phyloP scores from a whole-genome alignment of 2,888 invertebrate genomes.

The Mycalesis mineus region DNA sequence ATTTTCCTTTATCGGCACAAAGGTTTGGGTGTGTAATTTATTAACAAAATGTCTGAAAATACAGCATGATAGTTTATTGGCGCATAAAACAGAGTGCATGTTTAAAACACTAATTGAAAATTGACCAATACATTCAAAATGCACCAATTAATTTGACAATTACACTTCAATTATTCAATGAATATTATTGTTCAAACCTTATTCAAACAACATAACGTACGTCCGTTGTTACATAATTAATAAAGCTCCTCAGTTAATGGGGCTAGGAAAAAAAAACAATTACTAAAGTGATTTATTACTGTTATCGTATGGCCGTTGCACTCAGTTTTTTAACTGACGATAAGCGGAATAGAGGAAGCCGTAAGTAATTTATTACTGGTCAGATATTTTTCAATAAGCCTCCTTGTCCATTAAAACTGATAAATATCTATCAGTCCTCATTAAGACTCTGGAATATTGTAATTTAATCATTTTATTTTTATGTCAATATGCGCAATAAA shows the following conservation, averaged over 20 bases:
- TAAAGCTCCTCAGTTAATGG: conserved; percentile 24
- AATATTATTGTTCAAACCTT: conserved; percentile 14
- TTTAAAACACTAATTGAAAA: too few species aligned
- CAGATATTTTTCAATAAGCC: conserved; percentile 48
- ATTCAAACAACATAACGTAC: conserved; percentile 13
- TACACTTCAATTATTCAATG: not conserved
- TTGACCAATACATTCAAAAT: not conserved
- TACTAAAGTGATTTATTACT: conserved; percentile 52
- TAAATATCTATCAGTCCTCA: conserved; percentile 31
- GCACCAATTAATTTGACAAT: conserved; percentile 12
- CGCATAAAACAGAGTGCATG: too few species aligned
- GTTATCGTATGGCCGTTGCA: conserved; percentile 52
- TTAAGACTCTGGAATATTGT: conserved; percentile 29
- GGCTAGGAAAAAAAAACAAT: conserved; percentile 35
- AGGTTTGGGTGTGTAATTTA: too few species aligned
- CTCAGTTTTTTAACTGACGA: conserved; percentile 51
- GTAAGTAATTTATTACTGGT: conserved; percentile 45
- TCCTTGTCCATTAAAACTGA: conserved; percentile 30
- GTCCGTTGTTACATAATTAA: conserved; percentile 26
- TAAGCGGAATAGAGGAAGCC: conserved; percentile 59
- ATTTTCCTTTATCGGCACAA: too few species aligned
- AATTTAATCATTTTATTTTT: conserved; percentile 30
- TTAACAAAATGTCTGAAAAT: too few species aligned
- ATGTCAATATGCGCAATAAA: conserved; percentile 21
- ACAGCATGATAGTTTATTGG: too few species aligned